Evolutionary conservation across 2,797 vertebrate genomes (phyloP).

Genomic region (Hemibagrus guttatus): DNA sequence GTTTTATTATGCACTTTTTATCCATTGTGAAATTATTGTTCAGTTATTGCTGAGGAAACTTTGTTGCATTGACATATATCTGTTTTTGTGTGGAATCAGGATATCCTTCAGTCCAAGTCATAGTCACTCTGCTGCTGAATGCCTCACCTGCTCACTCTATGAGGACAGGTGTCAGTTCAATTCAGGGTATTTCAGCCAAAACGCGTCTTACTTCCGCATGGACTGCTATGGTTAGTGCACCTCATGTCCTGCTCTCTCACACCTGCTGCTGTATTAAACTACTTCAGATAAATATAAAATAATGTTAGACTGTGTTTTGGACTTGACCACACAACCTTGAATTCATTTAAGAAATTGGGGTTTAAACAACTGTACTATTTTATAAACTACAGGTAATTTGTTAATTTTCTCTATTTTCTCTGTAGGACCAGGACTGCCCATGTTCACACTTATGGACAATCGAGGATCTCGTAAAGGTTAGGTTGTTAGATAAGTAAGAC

Average conservation of each 20-base stretch:
- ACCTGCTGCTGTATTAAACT: constrained; percentile 21
- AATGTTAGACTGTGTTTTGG: not conserved
- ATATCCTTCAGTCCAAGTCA: constrained; percentile 71
- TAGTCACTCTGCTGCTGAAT: constrained; percentile 66
- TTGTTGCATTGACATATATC: not conserved
- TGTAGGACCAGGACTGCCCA: constrained; percentile 88
- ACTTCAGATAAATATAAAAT: not conserved
- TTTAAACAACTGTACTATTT: not conserved
- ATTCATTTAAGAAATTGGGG: not conserved
- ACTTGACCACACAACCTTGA: not conserved
- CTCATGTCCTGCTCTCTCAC: constrained; percentile 24
- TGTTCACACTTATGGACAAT: constrained; percentile 78
- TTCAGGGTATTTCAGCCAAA: constrained; percentile 87
- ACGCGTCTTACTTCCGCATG: constrained; percentile 86
- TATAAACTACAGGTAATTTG: not conserved
- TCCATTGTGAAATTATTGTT: not conserved
- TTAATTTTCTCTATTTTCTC: constrained; percentile 48
- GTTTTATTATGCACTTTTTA: not conserved
- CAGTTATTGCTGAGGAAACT: not conserved
- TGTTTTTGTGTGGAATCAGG: constrained; percentile 62
- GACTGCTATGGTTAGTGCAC: constrained; percentile 86
- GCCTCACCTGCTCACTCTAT: constrained; percentile 84
- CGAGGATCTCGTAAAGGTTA: constrained; percentile 67
- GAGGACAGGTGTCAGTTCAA: constrained; percentile 88
- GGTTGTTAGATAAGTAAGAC: constrained; percentile 22